Evolutionary conservation across 2,888 invertebrate genomes (phyloP).

Genomic region (Drosophila merina): DNA sequence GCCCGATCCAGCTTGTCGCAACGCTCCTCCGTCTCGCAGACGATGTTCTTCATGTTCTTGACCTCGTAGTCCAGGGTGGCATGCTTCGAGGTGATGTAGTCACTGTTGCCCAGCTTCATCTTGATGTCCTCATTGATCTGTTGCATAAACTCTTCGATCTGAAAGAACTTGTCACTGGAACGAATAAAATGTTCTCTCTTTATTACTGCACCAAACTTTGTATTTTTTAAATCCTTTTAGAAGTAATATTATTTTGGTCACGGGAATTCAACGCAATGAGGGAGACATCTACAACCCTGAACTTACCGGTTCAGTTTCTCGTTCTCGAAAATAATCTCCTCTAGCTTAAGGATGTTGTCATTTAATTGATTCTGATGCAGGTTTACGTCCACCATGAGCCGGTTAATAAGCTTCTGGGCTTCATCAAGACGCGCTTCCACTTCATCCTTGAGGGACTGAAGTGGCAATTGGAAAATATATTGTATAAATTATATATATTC

Average conservation of each 20-base stretch:
- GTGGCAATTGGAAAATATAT: neutral
- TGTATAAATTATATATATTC: too few species aligned
- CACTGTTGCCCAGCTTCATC: slow-evolving; percentile 68
- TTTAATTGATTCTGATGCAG: slow-evolving; percentile 80
- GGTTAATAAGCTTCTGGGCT: slow-evolving; percentile 76
- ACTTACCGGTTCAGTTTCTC: slow-evolving; percentile 74
- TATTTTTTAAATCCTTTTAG: too few species aligned
- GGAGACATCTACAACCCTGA: too few species aligned
- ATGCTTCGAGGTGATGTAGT: slow-evolving; percentile 84
- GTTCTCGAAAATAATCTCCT: slow-evolving; percentile 77
- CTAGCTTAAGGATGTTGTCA: slow-evolving; percentile 80
- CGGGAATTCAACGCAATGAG: too few species aligned
- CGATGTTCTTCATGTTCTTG: slow-evolving; percentile 84
- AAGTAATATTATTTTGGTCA: neutral
- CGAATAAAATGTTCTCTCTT: neutral
- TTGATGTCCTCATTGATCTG: slow-evolving; percentile 79
- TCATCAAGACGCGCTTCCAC: slow-evolving; percentile 72
- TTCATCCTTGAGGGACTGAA: slow-evolving; percentile 75
- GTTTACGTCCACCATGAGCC: slow-evolving; percentile 75
- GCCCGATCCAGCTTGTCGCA: slow-evolving; percentile 84
- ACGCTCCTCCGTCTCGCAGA: slow-evolving; percentile 85
- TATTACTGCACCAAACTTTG: neutral
- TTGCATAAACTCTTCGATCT: slow-evolving; percentile 77
- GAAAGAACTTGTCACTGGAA: slow-evolving; percentile 76
- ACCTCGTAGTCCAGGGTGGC: slow-evolving; percentile 85